Percentiles rank a stretch among this genome's conserved stretches.
Evolutionary conservation across 2,797 vertebrate genomes (phyloP).

Genomic region (Danio aesculapii): DNA sequence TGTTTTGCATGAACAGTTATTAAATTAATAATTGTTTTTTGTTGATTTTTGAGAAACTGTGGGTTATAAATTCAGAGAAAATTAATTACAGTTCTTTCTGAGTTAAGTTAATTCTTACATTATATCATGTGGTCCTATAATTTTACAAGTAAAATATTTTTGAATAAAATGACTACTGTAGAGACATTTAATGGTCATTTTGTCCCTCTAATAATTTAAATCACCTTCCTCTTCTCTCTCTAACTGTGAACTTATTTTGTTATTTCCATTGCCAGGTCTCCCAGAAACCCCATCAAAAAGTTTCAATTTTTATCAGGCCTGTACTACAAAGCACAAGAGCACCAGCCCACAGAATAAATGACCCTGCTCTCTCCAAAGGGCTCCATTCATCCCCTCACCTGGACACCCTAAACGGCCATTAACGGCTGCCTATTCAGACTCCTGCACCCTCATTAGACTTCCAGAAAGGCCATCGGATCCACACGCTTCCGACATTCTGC

Average conservation of each 20-base stretch:
- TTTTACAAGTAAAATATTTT: too few species aligned
- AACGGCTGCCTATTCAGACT: constrained; percentile 12
- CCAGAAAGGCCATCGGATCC: constrained; percentile 18
- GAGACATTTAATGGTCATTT: too few species aligned
- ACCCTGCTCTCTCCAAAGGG: not conserved
- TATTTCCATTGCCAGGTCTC: not conserved
- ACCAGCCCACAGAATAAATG: constrained; percentile 6
- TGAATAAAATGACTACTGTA: too few species aligned
- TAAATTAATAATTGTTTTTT: too few species aligned
- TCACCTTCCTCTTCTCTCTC: too few species aligned
- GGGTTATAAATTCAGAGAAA: too few species aligned
- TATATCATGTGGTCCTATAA: too few species aligned
- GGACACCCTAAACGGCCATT: constrained; percentile 19
- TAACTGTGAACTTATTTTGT: not conserved
- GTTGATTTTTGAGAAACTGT: too few species aligned
- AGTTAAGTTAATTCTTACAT: too few species aligned
- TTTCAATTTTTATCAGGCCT: constrained; percentile 10
- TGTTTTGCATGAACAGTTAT: too few species aligned
- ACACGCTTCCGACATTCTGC: constrained; percentile 21
- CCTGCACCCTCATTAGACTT: constrained; percentile 3
- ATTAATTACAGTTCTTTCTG: too few species aligned
- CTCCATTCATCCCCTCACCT: constrained; percentile 5
- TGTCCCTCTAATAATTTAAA: too few species aligned
- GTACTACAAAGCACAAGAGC: not conserved
- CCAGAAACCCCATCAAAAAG: not conserved